Evolutionary conservation across 2,888 invertebrate genomes (phyloP).

Genomic region (Creontiades dilutus): DNA sequence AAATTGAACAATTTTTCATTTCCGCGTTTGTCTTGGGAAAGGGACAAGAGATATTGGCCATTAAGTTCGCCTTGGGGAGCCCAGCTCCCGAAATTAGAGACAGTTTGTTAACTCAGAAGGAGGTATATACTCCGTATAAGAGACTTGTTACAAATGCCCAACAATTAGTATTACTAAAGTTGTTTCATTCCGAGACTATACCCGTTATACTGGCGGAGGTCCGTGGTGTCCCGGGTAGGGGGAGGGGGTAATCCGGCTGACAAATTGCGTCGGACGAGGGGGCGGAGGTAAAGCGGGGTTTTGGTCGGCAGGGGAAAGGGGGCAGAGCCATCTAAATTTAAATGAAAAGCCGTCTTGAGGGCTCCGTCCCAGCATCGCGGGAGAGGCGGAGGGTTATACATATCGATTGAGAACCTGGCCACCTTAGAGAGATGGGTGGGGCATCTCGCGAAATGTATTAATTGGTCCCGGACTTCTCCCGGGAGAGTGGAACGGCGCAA

Average conservation of each 20-base stretch:
- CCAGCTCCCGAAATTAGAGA: conserved; percentile 67
- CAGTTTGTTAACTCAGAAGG: conserved; percentile 70
- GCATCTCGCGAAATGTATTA: conserved; percentile 76
- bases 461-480: conserved; percentile 75
- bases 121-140: conserved; percentile 70
- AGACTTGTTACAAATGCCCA: conserved; percentile 70
- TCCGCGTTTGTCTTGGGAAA: conserved; percentile 47
- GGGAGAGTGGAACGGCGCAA: conserved; percentile 64
- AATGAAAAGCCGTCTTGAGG: conserved; percentile 72
- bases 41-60: conserved; percentile 71
- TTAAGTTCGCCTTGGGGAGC: conserved; percentile 60
- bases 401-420: conserved; percentile 76
- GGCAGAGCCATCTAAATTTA: conserved; percentile 71
- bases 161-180: conserved; percentile 72
- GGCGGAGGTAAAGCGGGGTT: background rate
- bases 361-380: background rate
- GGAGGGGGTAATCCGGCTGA: conserved; percentile 67
- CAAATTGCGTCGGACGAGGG: conserved; percentile 67
- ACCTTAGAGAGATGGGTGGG: conserved; percentile 74
- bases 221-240: conserved; percentile 20
- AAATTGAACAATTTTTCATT: conserved; percentile 69
- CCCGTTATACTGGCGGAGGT: conserved; percentile 21
- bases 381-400: conserved; percentile 38
- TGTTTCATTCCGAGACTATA: conserved; percentile 57
- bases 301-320: conserved; percentile 43